Evolutionary conservation across 2,113 vertebrate species (phyloP), one percentile per base, ranked within the genome.

Genomic region (Cyprichromis sp.): DNA sequence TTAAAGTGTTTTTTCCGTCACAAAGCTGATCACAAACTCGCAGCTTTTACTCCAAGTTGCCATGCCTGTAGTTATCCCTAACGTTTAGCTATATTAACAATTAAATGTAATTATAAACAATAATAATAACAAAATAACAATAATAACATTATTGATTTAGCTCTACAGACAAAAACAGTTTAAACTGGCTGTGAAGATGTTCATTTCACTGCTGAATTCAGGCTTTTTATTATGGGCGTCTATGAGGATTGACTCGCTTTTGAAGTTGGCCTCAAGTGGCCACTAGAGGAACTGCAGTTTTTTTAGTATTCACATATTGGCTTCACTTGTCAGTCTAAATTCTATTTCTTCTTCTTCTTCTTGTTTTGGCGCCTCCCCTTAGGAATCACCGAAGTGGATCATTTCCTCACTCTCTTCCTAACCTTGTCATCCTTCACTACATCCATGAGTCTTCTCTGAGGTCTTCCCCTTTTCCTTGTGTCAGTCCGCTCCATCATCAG

Each of bases 401-500:
- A 66, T 66, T n/a, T 66, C 34, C 34, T 40, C 63, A 4, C 63
- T 4, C 31, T 36, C 7, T 14, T 5, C 36, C 63, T 40, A 68
- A 68, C 63, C 63, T 21, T 68, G 63, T 68, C 36, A 40, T 68
- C 19, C n/a, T 40, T 68, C 36, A 40, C 0, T 40, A 68, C 36
- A 68, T 68, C 7, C 63, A 68, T 4, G 36, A 24, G 7, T 14
- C 3, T 9, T 1, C 36, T 40, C 63, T 68, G 2, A 21, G 63
- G n/a, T 40, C 61, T 38, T 38, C 19, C 63, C 4, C 63, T 21
- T 68, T 68, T 21, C 61, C 7, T 68, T 5, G 19, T 38, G 61
- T 66, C 61, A 2, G 1, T n/a, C 63, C 0, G 4, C 19, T 40
- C 11, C 36, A 68, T 40, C 10, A 8, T 68, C 4, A 40, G 4